Base-by-base conservation (phyloP, 2,888 invertebrate genomes). In the Phortica okadai region DNA sequence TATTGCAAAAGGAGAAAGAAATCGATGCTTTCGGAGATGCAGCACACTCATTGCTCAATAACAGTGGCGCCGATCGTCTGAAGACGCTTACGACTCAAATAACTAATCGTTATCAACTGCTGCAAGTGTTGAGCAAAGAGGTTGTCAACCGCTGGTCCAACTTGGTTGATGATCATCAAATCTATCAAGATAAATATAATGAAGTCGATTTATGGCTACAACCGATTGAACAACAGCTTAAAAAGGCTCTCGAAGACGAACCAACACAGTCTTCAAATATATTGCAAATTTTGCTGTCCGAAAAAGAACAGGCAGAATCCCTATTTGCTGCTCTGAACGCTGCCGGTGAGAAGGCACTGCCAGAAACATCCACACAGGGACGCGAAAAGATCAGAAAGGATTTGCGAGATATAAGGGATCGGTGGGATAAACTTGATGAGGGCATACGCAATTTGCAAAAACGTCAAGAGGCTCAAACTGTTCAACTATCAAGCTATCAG, bases 311-410 rank as follows among this genome's bases (percentile, higher is more conserved):
- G 88, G 97, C 97, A 1, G 95, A 96, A 84, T 95, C 95, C 84
- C 94, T 96, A 83, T 93, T 98, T 50, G 93, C 94, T 74, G 94
- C 94, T 58, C 91, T 97, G 21, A 95, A 95, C 14, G 93, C 95
- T 3, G 93, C 95, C 0, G 97, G 97, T 2, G 98, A 99, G 88
- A 95, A 96, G 90, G 94, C 98, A n/a, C 93, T 97, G 79, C 97
- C 98, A 0, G 97, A 97, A 90, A 99, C 98, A 2, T 96, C 98
- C 10, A 95, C 98, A 0, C 95, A 95, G 83, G 98, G 98, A 0
- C 94, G 98, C 79, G 98, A 99, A 90, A 94, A 93, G 74, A 95
- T 98, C 76, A 94, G 98, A n/a, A 94, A 95, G 81, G 96, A 98
- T 90, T 92, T 98, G 76, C 93, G 97, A 85, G 93, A 94, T 42